Evolutionary conservation across 2,113 vertebrate species (phyloP).

Genomic region (Microcebus jonahi): DNA sequence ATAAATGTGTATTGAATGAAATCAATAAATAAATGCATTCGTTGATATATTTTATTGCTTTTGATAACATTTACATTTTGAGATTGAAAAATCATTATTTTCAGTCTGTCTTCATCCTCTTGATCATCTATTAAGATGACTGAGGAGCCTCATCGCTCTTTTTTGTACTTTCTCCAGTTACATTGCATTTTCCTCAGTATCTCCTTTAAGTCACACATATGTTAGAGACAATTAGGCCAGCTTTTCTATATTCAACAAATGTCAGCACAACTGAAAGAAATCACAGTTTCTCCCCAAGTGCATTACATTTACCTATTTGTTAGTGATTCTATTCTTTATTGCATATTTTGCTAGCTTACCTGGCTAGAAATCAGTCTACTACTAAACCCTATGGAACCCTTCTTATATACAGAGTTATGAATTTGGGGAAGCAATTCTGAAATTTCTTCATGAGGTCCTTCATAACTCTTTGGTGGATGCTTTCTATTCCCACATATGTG

Average conservation of each 20-base stretch:
- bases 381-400: not conserved
- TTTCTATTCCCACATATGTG: not conserved
- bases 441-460: constrained; percentile 4
- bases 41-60: not conserved
- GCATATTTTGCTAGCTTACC: not conserved
- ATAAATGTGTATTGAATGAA: not conserved
- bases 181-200: not conserved
- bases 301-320: not conserved
- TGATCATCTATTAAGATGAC: not conserved
- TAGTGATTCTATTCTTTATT: not conserved
- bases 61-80: not conserved
- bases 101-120: not conserved
- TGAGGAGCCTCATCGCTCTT: not conserved
- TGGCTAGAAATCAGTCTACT: constrained; percentile 8
- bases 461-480: not conserved
- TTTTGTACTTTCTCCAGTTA: not conserved
- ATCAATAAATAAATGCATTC: not conserved
- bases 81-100: not conserved
- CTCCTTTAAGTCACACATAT: not conserved
- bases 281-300: not conserved
- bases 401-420: not conserved
- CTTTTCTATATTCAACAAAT: not conserved
- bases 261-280: not conserved
- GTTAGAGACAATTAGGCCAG: not conserved
- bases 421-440: not conserved